Evolutionary conservation across 2,113 vertebrate genomes (phyloP), one percentile per base, ranked within the genome.

Genomic region (Chloebia gouldiae): DNA sequence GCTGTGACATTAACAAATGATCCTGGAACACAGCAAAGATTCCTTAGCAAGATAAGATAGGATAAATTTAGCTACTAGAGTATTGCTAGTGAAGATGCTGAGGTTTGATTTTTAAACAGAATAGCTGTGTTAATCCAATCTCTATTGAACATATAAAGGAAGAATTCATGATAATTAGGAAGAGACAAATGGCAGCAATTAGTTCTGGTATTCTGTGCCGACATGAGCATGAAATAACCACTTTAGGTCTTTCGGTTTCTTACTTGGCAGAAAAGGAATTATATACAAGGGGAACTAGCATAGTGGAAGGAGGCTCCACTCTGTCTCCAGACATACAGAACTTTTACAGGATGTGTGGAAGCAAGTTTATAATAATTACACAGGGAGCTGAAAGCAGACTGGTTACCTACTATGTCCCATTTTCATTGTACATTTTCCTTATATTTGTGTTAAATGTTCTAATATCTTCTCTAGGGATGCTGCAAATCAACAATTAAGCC

Each of bases 41-140:
- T 94, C 91, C 85, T 94, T 50, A 78, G 79, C 64, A 81, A 86
- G 94, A 97, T 96, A 96, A 95, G 93, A 93, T 86, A 84, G 1
- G 50, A 96, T 89, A 91, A 94, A 97, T 96, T 94, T 96, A 97
- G 82, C 71, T 92, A 56, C 68, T 77, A 70, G 69, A 90, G 50
- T 37, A 16, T 30, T 95, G 71, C 71, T 71, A 93, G 64, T 75
- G 60, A 66, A 0, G 0, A 92, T 81, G 82, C 60, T 1, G 68
- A 90, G 37, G 64, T 93, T 77, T 88, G 88, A 78, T 94, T 96
- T 97, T 94, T 94, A 96, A 97, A 96, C 95, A 96, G 90, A 94
- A 95, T 87, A 95, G 47, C 63, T 92, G 44, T 0, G n/a, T 86
- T 96, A 96, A 95, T 95, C 92, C 82, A 70, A 60, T 86, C 85